These are phyloP conservation scores for Cinclus mexicanus DNA, from an alignment of 2,113 vertebrate genomes.

Conservation along the genomic window DNA sequence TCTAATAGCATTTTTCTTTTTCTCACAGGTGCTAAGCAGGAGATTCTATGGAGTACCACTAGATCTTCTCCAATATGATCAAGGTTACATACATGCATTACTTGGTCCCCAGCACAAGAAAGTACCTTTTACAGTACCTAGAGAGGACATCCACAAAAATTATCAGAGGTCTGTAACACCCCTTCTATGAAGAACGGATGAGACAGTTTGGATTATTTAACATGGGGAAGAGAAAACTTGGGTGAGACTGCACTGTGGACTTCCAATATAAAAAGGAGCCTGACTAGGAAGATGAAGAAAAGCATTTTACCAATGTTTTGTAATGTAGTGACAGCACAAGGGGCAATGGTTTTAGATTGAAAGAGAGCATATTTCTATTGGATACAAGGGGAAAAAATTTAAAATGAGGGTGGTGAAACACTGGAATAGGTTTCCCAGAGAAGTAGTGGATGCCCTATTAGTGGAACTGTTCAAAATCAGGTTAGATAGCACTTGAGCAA, in stretches of 20 bases:
- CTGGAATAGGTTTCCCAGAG: not conserved
- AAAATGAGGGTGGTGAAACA: not conserved
- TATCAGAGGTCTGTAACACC: not conserved
- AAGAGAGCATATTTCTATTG: not conserved
- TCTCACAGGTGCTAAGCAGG: not conserved
- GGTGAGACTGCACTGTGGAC: rapidly evolving
- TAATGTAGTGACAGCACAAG: not conserved
- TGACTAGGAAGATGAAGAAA: not conserved
- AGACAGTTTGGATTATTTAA: not conserved
- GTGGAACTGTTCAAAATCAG: not conserved
- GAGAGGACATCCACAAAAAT: not conserved
- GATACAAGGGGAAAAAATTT: no score
- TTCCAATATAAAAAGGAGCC: not conserved
- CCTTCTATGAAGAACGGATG: not conserved
- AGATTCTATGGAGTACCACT: not conserved
- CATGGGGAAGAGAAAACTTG: not conserved
- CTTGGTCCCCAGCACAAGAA: not conserved
- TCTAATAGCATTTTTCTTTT: not conserved
- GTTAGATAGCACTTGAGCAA: not conserved
- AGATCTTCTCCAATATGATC: not conserved
- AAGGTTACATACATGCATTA: not conserved
- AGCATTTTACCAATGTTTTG: not conserved
- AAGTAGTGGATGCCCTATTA: not conserved
- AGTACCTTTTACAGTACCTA: not conserved
- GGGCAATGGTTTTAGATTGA: not conserved